These are phyloP conservation scores for Plotosus lineatus DNA, from an alignment of 2,113 vertebrate genomes.

Conservation along the genomic window DNA sequence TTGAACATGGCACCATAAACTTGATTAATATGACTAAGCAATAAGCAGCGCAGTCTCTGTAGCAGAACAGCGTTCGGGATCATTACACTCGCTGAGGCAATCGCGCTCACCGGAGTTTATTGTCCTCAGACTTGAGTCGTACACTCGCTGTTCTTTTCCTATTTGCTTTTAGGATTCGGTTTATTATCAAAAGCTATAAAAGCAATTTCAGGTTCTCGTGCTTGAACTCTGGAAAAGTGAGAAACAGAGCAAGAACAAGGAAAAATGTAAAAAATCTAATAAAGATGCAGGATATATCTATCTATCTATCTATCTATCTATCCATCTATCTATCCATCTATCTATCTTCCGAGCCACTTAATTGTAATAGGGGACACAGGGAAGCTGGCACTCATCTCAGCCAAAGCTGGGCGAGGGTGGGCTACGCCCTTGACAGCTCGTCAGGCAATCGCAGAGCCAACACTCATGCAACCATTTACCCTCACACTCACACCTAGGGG, in stretches of 20 bases:
- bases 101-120: conserved; percentile 40
- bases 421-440: no score
- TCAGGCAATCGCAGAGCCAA: no score
- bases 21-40: conserved; percentile 49
- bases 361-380: no score
- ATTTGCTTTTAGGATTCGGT: conserved; percentile 1
- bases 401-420: no score
- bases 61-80: conserved; percentile 31
- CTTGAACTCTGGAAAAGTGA: not conserved
- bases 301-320: no score
- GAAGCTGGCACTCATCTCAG: no score
- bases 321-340: no score
- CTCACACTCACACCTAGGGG: no score
- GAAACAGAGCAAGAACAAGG: not conserved
- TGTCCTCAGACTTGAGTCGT: conserved; percentile 26
- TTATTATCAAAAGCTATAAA: conserved; percentile 8
- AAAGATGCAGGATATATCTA: no score
- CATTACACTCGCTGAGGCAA: conserved; percentile 38
- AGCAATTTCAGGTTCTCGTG: not conserved
- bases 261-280: not conserved
- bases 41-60: conserved; percentile 36
- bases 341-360: no score
- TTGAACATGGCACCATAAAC: conserved; percentile 34
- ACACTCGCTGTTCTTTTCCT: conserved; percentile 33
- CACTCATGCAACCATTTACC: no score